phyloP scores from a whole-genome alignment of 2,888 invertebrate genomes.

The Sturmia bella region DNA sequence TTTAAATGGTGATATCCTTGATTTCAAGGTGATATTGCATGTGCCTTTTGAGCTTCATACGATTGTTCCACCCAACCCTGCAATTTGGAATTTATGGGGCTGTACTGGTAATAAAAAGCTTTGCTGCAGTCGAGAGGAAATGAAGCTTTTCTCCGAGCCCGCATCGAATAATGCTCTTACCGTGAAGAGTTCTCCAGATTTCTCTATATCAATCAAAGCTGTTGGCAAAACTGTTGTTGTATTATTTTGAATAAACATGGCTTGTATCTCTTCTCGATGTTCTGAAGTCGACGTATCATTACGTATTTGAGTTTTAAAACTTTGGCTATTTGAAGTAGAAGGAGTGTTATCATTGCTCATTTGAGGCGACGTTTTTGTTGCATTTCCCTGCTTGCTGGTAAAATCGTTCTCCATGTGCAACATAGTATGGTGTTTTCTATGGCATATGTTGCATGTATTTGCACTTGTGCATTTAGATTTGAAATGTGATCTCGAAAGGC shows the following conservation, averaged over 20 bases:
- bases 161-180: constrained; percentile 19
- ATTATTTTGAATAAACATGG: not conserved
- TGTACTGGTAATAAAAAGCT: too few species aligned
- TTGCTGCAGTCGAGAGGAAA: not conserved
- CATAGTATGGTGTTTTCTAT: constrained; percentile 32
- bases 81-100: not conserved
- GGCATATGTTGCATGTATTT: constrained; percentile 9
- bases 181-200: constrained; percentile 26
- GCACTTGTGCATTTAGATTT: constrained; percentile 21
- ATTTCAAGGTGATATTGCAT: not conserved
- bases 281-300: too few species aligned
- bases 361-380: too few species aligned
- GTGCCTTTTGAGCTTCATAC: constrained; percentile 3
- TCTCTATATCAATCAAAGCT: not conserved
- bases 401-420: constrained; percentile 1
- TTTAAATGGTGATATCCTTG: constrained; percentile 9
- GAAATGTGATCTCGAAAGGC: not conserved
- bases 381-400: too few species aligned
- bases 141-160: constrained; percentile 6
- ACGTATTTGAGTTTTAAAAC: too few species aligned
- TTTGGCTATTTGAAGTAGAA: too few species aligned
- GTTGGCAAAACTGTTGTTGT: not conserved
- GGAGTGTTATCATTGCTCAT: too few species aligned
- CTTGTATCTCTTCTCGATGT: too few species aligned
- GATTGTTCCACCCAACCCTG: constrained; percentile 4